Evolutionary conservation across 2,797 vertebrate genomes (phyloP).

Genomic region (Potorous gilbertii): DNA sequence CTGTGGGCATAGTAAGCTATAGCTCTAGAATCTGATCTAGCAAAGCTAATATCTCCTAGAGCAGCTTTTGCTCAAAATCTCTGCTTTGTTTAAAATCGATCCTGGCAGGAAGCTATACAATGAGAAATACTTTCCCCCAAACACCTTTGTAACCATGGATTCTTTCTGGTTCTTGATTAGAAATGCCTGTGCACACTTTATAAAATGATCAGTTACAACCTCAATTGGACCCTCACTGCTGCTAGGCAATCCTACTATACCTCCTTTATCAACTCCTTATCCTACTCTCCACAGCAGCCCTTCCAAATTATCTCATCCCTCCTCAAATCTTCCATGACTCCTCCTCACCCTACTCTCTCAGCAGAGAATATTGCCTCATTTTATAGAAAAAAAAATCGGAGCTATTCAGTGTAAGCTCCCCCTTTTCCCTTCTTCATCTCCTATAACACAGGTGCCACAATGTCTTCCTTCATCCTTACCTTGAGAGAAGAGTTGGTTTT

Average conservation of each 20-base stretch:
- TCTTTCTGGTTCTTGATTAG: background rate
- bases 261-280: no score
- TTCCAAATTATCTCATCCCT: no score
- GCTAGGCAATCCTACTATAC: no score
- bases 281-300: no score
- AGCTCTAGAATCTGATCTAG: background rate
- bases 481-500: background rate
- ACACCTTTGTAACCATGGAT: background rate
- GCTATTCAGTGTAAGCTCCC: no score
- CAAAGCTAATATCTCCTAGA: background rate
- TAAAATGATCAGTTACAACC: no score
- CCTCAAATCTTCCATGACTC: no score
- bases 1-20: background rate
- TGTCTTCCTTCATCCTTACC: background rate
- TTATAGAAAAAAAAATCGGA: no score
- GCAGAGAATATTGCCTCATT: no score
- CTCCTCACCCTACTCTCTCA: no score
- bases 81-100: background rate
- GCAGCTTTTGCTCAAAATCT: background rate
- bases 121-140: background rate
- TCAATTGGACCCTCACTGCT: no score
- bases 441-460: background rate
- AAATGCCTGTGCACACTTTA: no score
- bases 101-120: background rate
- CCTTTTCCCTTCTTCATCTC: background rate